These are phyloP conservation scores for Drosophila suboccidentalis DNA, from an alignment of 2,888 invertebrate genomes.

Conservation along the genomic window DNA sequence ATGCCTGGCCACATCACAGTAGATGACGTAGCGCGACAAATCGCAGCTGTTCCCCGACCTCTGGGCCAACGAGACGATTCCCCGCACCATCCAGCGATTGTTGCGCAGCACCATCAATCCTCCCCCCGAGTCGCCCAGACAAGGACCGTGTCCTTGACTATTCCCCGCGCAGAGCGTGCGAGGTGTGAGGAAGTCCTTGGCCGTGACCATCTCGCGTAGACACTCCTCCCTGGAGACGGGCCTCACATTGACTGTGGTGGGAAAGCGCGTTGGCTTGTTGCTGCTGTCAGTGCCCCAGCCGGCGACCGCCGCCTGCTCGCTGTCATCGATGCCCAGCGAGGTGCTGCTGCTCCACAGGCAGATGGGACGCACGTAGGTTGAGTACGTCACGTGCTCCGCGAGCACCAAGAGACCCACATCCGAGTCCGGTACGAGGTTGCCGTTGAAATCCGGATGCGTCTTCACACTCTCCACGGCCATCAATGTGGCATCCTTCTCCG, in stretches of 20 bases:
- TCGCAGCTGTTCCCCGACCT: slow-evolving; percentile 86
- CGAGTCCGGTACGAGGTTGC: slow-evolving; percentile 61
- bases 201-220: slow-evolving; percentile 59
- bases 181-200: slow-evolving; percentile 66
- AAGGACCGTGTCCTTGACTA: slow-evolving; percentile 80
- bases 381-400: slow-evolving; percentile 33
- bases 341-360: slow-evolving; percentile 80
- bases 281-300: slow-evolving; percentile 87
- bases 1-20: slow-evolving; percentile 88
- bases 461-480: slow-evolving; percentile 66
- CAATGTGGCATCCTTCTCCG: slow-evolving; percentile 72
- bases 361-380: slow-evolving; percentile 74
- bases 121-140: slow-evolving; percentile 88
- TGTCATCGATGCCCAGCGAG: slow-evolving; percentile 77
- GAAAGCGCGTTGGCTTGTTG: slow-evolving; percentile 58
- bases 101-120: slow-evolving; percentile 85
- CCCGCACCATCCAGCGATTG: slow-evolving; percentile 85
- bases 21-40: slow-evolving; percentile 88
- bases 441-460: slow-evolving; percentile 84
- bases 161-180: slow-evolving; percentile 82
- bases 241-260: slow-evolving; percentile 57
- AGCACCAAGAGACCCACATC: slow-evolving; percentile 62
- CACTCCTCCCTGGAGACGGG: slow-evolving; percentile 57
- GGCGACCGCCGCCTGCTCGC: slow-evolving; percentile 85
- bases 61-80: slow-evolving; percentile 86